Evolutionary conservation across 2,888 invertebrate species (phyloP), one percentile per base, ranked within the genome.

Genomic region (Pristionchus exspectatus): DNA sequence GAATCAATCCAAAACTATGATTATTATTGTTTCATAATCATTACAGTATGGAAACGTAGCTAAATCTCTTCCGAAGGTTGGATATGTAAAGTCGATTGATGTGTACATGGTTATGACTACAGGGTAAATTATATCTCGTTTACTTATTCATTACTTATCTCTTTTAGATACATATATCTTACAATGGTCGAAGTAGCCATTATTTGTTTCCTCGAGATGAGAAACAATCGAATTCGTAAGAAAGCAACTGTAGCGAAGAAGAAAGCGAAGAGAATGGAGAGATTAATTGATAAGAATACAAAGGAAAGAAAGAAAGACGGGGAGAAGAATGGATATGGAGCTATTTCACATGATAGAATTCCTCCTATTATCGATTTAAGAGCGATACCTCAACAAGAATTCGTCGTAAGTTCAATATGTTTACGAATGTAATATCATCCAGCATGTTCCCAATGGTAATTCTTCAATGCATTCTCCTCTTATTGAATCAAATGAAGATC

Each of bases 21-120:
- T 44, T 24, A 77, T 12, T 4, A 44, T 18, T 12, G 56, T 56
- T 12, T 21, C 14, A 18, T 30, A 54, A 10, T 88, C 7, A 44
- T 94, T 94, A 90, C 90, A 94, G 93, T 94, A 94, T 87, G 94
- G 94, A 87, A 94, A 94, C 87, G 93, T 94, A 18, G 94, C 94
- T 2, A 94, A 93, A 81, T 93, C 92, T 56, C 92, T 94, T 38
- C 94, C 94, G 56, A 93, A 93, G 90, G 94, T 94, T 18, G 94
- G 94, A 5, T 94, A 94, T 89, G 94, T 94, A n/a, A 94, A 94
- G 89, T 93, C 93, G 44, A 93, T 93, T 84, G 94, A 94, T 89
- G 94, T 94, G 10, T 94, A 94, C 90, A 93, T 93, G 93, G 93
- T 93, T 24, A 90, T 94, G 56, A 93, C 93, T 7, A 93, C 93